Base-by-base conservation (phyloP, 2,888 invertebrate species). In the Rhagonycha fulva region DNA sequence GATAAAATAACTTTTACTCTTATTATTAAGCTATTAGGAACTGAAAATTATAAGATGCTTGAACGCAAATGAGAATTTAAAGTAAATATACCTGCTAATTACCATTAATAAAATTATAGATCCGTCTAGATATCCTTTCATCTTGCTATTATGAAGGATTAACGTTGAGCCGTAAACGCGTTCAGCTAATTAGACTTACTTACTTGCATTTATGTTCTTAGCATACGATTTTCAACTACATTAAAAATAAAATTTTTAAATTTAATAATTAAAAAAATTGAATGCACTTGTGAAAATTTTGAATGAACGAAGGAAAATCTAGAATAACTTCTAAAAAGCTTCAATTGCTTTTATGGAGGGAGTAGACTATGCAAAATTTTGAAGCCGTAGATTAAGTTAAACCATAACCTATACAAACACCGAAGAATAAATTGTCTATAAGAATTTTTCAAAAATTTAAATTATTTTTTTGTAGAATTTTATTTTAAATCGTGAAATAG, bases 81-180 rank as follows among this genome's bases (percentile, higher is more conserved):
- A 32, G 32, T 32, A 32, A 32, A 47, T 47, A 47, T n/a, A 47
- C 47, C 47, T 23, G 24, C 63, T 66, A 66, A 66, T 66, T 66
- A 66, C 63, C 26, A 9, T 66, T 66, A 66, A 66, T 66, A 66
- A 66, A 66, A 26, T 66, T 66, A 66, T 66, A 66, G 23, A 66
- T 66, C 63, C 26, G 7, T 66, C 24, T 66, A 66, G 24, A 24
- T 66, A 66, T 66, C 63, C 63, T 66, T 66, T 66, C 63, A 66
- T 66, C 63, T 66, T 66, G 24, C 63, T 66, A 24, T 26, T 66
- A 66, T 23, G 26, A 66, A 24, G 63, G 63, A 66, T 66, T 66
- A 66, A 66, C 14, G 12, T 24, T 66, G 63, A 66, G 26, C 26
- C 63, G 23, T 66, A n/a, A 66, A 23, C 26, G 47, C 23, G 63